Base-by-base conservation (phyloP, 2,888 invertebrate species). In the Abrostola tripartita region DNA sequence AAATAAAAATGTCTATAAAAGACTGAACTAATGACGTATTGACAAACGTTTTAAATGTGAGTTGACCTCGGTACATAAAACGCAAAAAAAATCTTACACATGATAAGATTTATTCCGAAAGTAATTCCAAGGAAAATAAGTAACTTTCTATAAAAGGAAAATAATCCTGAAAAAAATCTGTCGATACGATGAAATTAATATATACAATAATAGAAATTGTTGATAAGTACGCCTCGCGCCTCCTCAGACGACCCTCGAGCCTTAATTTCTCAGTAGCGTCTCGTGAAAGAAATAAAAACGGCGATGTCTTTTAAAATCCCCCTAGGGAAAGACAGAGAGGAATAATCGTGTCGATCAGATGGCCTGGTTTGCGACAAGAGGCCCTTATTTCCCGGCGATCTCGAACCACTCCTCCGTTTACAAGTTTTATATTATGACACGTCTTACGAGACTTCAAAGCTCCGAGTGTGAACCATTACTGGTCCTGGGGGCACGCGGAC, bases 281-380 rank as follows among this genome's bases (percentile, higher is more conserved):
- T 70, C 55, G 51, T 61, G 59, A 56, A 59, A 54, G 56, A 68
- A 71, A 71, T 78, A 68, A 78, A 79, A 71, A 74, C 60, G 68
- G 65, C 68, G 63, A 65, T 68, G 71, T 57, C 54, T 68, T 68
- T 79, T 71, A 68, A 72, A 75, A 72, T 61, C 56, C 62, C 71
- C 58, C 57, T 42, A 73, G 71, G 71, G 71, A 55, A 60, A 55
- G 56, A 57, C 60, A 69, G 68, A 71, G 71, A 70, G 68, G 60
- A 78, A 76, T 83, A 81, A 81, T 82, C 78, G 81, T 76, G 80
- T 81, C 81, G 83, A 88, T 88, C 85, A 80, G 86, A 87, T 86
- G 89, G 78, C 89, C 90, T 85, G 87, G 85, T 89, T 90, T 78
- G 62, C 66, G 71, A 67, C 67, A 68, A 89, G 88, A 78, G 88